These are phyloP conservation scores for Callospermophilus lateralis DNA, from an alignment of 2,113 vertebrate genomes.

Conservation along the genomic window DNA sequence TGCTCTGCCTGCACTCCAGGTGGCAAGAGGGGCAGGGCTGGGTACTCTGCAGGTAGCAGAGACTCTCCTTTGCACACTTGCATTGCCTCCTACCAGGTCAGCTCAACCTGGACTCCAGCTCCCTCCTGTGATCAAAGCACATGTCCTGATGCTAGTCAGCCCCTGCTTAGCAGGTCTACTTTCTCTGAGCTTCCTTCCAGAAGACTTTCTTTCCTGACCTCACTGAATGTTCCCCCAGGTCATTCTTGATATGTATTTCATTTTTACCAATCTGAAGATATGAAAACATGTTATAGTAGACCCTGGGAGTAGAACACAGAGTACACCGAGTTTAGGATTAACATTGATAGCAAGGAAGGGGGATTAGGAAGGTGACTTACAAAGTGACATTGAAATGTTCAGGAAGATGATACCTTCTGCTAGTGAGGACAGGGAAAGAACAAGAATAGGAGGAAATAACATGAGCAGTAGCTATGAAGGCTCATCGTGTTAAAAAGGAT, in stretches of 20 bases:
- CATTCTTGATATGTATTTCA: neutral
- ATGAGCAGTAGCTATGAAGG: neutral
- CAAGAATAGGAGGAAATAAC: no score
- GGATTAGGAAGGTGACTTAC: neutral
- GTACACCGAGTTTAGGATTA: rapidly evolving
- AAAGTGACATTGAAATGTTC: neutral
- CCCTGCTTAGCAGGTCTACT: neutral
- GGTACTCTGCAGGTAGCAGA: neutral
- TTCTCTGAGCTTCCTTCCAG: neutral
- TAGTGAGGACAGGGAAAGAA: neutral
- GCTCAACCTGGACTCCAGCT: neutral
- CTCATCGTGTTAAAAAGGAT: neutral
- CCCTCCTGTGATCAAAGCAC: neutral
- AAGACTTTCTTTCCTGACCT: neutral
- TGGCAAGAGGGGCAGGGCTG: neutral
- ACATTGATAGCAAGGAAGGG: neutral
- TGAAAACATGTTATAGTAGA: neutral
- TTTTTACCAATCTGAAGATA: neutral
- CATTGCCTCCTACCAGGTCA: neutral
- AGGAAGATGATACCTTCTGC: neutral
- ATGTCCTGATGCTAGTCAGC: rapidly evolving
- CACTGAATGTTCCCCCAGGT: neutral
- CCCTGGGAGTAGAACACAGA: neutral
- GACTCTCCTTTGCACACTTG: neutral
- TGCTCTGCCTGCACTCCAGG: neutral